Evolutionary conservation across 2,113 vertebrate species (phyloP).

Genomic region (Phodopus roborovskii): DNA sequence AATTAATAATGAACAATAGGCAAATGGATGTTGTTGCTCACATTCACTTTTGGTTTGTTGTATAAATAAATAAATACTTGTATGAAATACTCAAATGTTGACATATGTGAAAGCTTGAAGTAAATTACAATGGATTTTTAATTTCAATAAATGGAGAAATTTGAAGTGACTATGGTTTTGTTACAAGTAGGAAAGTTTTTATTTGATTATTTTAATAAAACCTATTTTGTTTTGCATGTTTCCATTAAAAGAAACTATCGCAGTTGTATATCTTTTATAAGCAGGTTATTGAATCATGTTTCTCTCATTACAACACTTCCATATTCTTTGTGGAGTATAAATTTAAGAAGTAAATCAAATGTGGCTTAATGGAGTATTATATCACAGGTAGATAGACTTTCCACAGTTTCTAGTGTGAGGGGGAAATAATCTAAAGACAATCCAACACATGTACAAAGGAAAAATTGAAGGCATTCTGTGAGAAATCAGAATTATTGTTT

Average conservation of each 20-base stretch:
- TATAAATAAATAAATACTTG: background rate
- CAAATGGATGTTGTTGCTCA: background rate
- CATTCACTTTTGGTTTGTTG: background rate
- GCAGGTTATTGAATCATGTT: background rate
- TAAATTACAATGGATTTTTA: background rate
- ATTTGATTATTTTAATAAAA: background rate
- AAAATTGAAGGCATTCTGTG: background rate
- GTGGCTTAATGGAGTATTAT: background rate
- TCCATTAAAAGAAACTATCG: background rate
- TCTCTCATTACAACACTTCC: background rate
- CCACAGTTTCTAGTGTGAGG: background rate
- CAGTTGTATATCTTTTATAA: background rate
- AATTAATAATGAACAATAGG: conserved; percentile 61
- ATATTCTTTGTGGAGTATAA: background rate
- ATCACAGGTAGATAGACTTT: background rate
- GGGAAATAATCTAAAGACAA: background rate
- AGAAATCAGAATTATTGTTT: background rate
- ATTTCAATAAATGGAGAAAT: background rate
- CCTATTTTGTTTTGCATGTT: background rate
- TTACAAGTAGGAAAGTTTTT: background rate
- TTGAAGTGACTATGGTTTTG: background rate
- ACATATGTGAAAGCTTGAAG: background rate
- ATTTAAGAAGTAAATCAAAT: background rate
- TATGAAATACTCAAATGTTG: background rate
- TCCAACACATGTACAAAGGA: background rate